Percentiles rank a stretch among this genome's conserved stretches.
Conservation (phyloP, 2,797 vertebrate species). For the Tapirus indicus region DNA sequence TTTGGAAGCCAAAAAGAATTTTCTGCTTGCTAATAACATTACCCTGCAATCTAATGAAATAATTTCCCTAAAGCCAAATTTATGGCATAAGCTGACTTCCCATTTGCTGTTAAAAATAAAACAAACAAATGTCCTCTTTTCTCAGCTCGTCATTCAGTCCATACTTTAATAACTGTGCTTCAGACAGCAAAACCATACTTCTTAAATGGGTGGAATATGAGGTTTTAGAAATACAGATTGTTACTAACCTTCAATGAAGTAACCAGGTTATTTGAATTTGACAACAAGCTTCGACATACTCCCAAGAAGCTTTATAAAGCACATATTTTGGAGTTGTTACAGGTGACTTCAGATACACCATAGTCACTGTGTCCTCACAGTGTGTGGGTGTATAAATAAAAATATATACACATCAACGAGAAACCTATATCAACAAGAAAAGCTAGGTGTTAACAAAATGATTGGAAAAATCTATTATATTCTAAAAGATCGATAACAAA, state of each 20-base stretch:
- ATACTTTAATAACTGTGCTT: background rate
- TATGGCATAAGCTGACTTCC: conserved; percentile 70
- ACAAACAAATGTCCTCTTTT: conserved; percentile 56
- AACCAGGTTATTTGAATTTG: background rate
- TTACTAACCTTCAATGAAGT: background rate
- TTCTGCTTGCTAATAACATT: conserved; percentile 81
- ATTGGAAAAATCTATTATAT: background rate
- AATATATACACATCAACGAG: no score
- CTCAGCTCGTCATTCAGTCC: background rate
- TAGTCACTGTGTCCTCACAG: background rate
- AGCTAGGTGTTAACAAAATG: background rate
- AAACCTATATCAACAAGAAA: background rate
- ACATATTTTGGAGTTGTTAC: background rate
- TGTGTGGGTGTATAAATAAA: background rate
- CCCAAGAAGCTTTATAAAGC: background rate
- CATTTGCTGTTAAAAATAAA: conserved; percentile 76
- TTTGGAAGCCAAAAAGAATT: conserved; percentile 77
- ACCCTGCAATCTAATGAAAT: conserved; percentile 80
- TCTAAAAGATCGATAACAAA: background rate
- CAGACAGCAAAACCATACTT: background rate
- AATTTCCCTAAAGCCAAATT: conserved; percentile 75
- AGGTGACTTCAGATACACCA: background rate
- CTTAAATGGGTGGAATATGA: background rate
- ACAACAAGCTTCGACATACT: background rate
- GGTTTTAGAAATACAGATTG: background rate